phyloP scores from a whole-genome alignment of 2,888 invertebrate species.

The Scaptomyza caliginosa region DNA sequence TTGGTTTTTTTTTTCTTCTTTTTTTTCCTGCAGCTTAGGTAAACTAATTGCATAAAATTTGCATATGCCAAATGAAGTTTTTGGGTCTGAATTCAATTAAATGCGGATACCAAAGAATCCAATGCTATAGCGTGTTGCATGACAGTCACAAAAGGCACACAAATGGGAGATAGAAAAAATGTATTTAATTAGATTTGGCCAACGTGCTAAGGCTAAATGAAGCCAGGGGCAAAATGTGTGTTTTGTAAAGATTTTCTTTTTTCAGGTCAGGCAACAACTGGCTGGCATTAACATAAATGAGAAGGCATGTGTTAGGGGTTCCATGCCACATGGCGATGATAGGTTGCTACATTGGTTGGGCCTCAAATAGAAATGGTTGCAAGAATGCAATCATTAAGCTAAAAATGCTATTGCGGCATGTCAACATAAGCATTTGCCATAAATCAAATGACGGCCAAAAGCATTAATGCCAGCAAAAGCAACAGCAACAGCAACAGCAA shows the following conservation, averaged over 20 bases:
- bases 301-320: slow-evolving; percentile 26
- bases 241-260: slow-evolving; percentile 33
- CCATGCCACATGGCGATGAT: slow-evolving; percentile 39
- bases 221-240: slow-evolving; percentile 21
- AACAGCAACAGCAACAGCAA: background rate
- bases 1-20: no score
- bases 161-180: slow-evolving; percentile 9
- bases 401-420: slow-evolving; percentile 65
- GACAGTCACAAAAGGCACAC: slow-evolving; percentile 17
- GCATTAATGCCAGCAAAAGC: slow-evolving; percentile 41
- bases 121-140: slow-evolving; percentile 46
- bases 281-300: slow-evolving; percentile 20
- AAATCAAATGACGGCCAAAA: slow-evolving; percentile 67
- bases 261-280: slow-evolving; percentile 54
- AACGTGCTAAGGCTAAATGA: slow-evolving; percentile 18
- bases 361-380: slow-evolving; percentile 44
- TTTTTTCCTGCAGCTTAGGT: slow-evolving; percentile 5
- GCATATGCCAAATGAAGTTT: slow-evolving; percentile 54
- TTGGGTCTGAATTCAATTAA: slow-evolving; percentile 47
- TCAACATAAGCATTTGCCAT: slow-evolving; percentile 73
- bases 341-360: slow-evolving; percentile 31
- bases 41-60: slow-evolving; percentile 66
- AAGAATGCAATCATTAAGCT: slow-evolving; percentile 65
- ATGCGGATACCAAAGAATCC: slow-evolving; percentile 9
- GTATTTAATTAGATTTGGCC: slow-evolving; percentile 42